Conservation (phyloP, 2,888 invertebrate genomes). For the Petrophora chlorosata region DNA sequence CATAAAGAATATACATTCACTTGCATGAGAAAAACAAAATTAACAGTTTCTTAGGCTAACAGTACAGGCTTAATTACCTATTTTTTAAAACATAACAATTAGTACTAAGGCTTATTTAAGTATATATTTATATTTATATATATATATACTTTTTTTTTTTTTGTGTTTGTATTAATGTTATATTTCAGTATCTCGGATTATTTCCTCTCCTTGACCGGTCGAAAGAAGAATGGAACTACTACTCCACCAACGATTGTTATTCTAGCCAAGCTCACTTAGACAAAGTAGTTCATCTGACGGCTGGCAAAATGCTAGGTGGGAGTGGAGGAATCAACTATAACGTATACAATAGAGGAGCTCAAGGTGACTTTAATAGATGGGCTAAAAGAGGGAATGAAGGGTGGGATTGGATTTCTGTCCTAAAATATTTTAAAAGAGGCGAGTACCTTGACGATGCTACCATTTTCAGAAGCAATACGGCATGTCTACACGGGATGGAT, state of each 20-base stretch:
- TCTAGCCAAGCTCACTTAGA: conserved; percentile 44
- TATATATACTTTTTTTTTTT: no score
- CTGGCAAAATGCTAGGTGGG: conserved; percentile 87
- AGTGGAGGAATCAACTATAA: conserved; percentile 58
- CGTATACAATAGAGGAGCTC: neutral
- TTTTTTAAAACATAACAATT: no score
- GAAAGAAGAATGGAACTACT: conserved; percentile 49
- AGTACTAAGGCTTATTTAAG: no score
- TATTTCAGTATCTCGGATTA: conserved; percentile 16
- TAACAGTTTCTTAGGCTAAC: no score
- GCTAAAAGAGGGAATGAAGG: neutral
- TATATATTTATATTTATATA: no score
- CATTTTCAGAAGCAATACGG: neutral
- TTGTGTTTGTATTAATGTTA: neutral
- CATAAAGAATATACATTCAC: no score
- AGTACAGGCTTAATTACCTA: no score
- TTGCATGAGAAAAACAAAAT: no score
- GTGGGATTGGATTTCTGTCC: neutral
- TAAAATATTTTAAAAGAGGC: neutral
- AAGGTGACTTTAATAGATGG: neutral
- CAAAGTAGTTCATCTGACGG: conserved; percentile 64
- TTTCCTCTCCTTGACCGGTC: neutral
- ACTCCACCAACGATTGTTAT: conserved; percentile 45
- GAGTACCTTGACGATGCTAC: neutral
- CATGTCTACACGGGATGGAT: neutral